Conservation (phyloP, 2,113 vertebrate genomes). For the Varanus komodoensis region DNA sequence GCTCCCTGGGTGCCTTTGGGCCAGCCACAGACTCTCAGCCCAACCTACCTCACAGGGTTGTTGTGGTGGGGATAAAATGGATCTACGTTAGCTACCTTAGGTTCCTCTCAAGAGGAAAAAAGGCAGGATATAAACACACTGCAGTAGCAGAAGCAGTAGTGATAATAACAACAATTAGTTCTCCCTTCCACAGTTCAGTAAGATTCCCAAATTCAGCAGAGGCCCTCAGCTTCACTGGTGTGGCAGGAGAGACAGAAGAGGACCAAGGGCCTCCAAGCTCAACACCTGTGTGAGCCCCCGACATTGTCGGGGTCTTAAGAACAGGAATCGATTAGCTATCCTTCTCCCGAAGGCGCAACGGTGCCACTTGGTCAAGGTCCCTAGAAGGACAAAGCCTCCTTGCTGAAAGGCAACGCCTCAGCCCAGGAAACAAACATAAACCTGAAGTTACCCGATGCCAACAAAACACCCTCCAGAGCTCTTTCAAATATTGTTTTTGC, state of each 20-base stretch:
- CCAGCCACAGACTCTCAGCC: too few relatives aligned
- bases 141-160: too few relatives aligned
- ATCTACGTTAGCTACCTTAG: too few relatives aligned
- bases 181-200: background rate
- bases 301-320: background rate
- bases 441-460: background rate
- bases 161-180: background rate
- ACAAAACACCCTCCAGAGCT: background rate
- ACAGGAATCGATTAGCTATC: background rate
- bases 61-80: too few relatives aligned
- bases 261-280: background rate
- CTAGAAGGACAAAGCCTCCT: constrained; percentile 43
- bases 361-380: constrained; percentile 51
- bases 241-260: background rate
- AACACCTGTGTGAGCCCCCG: background rate
- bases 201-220: background rate
- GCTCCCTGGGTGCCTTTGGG: too few relatives aligned
- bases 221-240: background rate
- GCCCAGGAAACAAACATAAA: constrained; percentile 2
- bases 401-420: constrained; percentile 24
- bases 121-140: too few relatives aligned
- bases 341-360: background rate
- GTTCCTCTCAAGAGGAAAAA: too few relatives aligned
- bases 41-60: too few relatives aligned
- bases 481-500: constrained; percentile 17